Evolutionary conservation across 2,888 invertebrate genomes (phyloP), one percentile per base, ranked within the genome.

Genomic region (Trissolcus japonicus): DNA sequence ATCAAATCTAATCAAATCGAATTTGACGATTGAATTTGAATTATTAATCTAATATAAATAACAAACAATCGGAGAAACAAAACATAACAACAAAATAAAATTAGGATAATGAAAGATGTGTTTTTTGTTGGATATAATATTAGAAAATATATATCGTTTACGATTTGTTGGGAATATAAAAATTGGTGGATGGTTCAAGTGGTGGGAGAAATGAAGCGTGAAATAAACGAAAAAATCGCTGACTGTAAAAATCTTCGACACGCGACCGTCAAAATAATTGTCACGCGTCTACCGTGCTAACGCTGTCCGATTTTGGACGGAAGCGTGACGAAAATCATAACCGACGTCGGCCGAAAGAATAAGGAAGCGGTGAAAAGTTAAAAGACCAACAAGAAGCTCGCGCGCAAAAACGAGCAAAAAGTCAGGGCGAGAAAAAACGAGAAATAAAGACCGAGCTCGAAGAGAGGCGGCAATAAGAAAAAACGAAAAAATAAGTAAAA

Each of bases 321-420:
- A 51, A 51, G 63, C 75, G 68, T 68, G 75, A 75, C 68, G 41
- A 75, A 75, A 75, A 75, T 75, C 50, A 68, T 57, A 75, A 75
- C 68, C 17, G 17, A 14, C 21, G 41, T 16, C 16, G 54, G 35
- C 14, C 55, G 41, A 46, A 16, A 25, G 63, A 57, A 71, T 69
- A 69, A 53, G 61, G 55, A 65, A 60, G 21, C 55, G 57, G 11
- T 41, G 19, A 54, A 56, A 62, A 65, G 59, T 46, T 40, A 54
- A 43, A 60, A 51, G 14, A 25, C 35, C 16, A 60, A 55, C 13
- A 54, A 61, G 40, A 54, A 57, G 14, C 16, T 14, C 35, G 41
- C 11, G 46, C 16, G 9, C 16, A 48, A 69, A 60, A 59, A 50
- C 9, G 29, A 48, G 46, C 13, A 60, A 60, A 59, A 68, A 60